Base-by-base conservation (phyloP, 2,888 invertebrate species). In the Apodemia duryi region DNA sequence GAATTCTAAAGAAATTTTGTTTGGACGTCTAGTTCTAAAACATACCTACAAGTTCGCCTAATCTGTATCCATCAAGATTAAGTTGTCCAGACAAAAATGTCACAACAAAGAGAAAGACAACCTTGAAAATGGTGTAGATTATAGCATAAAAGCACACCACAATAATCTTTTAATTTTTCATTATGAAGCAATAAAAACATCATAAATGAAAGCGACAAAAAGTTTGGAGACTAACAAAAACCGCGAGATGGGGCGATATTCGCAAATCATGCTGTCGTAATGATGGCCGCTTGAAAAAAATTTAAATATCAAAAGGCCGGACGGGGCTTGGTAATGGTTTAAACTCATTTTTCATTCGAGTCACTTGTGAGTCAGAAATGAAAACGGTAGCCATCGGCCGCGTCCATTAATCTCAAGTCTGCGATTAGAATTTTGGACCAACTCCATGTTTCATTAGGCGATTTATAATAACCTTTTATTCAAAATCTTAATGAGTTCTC, bases 241-340 rank as follows among this genome's bases (percentile, higher is more conserved):
- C 86, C 85, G 82, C 88, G 85, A 77, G 83, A 74, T 83, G 84
- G 90, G 91, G 91, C 88, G 78, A 83, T 91, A 85, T 91, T 89
- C 87, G 91, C 91, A 90, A 88, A 89, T 91, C 91, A 91, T 89
- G 79, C 86, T 80, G 79, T 51, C 84, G 79, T 91, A 91, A 91
- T 91, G 90, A 91, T 77, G 86, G 84, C 83, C 89, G 90, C 91
- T 91, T 90, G 86, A 90, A 91, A 91, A 90, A 90, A 91, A 91
- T 88, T 91, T 91, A 91, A 91, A 91, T 91, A 91, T 91, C 90
- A 91, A 91, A 91, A 91, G 91, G 85, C 86, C 86, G 91, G 91
- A 88, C 91, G 89, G 86, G 87, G 84, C 88, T 79, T 85, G 84
- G 83, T 91, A 91, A 91, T 91, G 91, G 91, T 91, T 91, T 91